These are phyloP conservation scores for Druceiella hillmani DNA, from an alignment of 2,888 invertebrate genomes.

Conservation along the genomic window DNA sequence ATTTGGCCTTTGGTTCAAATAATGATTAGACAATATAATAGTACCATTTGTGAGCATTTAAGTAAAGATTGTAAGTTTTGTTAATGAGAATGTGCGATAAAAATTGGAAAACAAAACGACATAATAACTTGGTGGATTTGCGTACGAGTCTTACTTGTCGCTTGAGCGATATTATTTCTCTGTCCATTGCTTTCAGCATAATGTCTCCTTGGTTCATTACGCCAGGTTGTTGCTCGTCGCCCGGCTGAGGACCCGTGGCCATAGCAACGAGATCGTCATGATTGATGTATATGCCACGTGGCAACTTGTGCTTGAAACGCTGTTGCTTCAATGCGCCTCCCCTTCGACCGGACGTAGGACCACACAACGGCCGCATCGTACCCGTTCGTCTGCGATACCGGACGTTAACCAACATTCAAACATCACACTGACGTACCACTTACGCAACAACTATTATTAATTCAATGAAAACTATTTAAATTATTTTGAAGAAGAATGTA, in stretches of 20 bases:
- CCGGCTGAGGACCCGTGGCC: slow-evolving; percentile 69
- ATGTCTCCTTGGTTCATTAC: slow-evolving; percentile 66
- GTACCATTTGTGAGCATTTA: too few relatives aligned
- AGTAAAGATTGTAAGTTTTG: slow-evolving; percentile 16
- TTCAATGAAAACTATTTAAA: slow-evolving; percentile 1
- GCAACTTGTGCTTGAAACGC: slow-evolving; percentile 78
- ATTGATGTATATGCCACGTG: slow-evolving; percentile 96
- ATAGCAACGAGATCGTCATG: slow-evolving; percentile 93
- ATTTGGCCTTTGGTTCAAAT: too few relatives aligned
- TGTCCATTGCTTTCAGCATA: slow-evolving; percentile 87
- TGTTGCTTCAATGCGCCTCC: slow-evolving; percentile 49
- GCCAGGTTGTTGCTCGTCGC: slow-evolving; percentile 47
- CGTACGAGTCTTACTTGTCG: slow-evolving; percentile 78
- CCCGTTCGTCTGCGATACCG: slow-evolving; percentile 70
- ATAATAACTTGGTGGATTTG: slow-evolving; percentile 29
- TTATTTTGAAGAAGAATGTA: too few relatives aligned
- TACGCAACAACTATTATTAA: neutral
- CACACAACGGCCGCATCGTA: slow-evolving; percentile 72
- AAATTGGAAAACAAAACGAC: slow-evolving; percentile 30
- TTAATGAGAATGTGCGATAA: too few relatives aligned
- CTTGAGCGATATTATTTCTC: slow-evolving; percentile 90
- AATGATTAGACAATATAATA: too few relatives aligned
- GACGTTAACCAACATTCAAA: slow-evolving; percentile 33
- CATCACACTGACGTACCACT: slow-evolving; percentile 15
- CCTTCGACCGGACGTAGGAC: slow-evolving; percentile 55